These are phyloP conservation scores for Buceros bicornis DNA, from an alignment of 2,797 vertebrate genomes.

Conservation along the genomic window DNA sequence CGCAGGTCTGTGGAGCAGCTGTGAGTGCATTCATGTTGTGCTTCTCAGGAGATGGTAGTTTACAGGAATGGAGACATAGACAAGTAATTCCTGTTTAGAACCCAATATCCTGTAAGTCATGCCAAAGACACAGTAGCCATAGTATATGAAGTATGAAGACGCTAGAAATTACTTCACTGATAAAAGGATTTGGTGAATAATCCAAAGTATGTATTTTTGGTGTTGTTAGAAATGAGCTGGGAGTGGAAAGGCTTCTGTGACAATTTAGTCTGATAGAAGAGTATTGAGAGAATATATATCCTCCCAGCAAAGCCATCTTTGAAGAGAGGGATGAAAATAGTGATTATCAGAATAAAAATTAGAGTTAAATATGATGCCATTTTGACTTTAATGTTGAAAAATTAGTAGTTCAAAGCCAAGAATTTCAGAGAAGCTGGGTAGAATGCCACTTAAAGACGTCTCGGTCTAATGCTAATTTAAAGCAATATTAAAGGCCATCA, in stretches of 20 bases:
- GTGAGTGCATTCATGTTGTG: accelerated
- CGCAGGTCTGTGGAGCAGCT: neutral
- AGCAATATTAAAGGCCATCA: neutral
- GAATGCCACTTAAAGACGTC: neutral
- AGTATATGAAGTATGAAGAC: neutral
- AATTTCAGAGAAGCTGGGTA: neutral
- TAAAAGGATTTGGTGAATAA: neutral
- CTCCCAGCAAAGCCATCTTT: neutral
- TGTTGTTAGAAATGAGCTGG: neutral
- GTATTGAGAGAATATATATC: neutral
- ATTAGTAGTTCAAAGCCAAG: constrained; percentile 18
- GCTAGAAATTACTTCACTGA: neutral
- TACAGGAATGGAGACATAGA: neutral
- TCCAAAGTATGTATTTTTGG: neutral
- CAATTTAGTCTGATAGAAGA: neutral
- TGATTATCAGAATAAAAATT: constrained; percentile 10
- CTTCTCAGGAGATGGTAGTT: neutral
- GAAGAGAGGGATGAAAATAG: neutral
- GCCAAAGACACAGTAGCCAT: neutral
- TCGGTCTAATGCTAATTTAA: constrained; percentile 15
- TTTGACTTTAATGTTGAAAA: constrained; percentile 22
- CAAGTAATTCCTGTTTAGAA: neutral
- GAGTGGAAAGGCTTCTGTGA: neutral
- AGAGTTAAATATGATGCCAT: neutral
- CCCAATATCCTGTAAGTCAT: accelerated